Conservation (phyloP, 2,888 invertebrate genomes). For the Rhopalosiphum nymphaeae region DNA sequence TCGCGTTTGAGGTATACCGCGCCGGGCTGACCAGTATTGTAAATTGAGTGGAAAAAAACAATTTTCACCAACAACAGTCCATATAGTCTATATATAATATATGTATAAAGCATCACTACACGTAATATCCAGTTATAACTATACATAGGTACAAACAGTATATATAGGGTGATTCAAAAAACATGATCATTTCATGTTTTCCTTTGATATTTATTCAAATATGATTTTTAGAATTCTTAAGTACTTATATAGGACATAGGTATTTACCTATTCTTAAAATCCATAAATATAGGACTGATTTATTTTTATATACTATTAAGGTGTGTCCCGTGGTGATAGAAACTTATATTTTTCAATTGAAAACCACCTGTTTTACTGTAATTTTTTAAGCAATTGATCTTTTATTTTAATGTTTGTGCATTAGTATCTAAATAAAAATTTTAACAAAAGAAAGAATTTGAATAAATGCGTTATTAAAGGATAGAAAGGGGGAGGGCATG, state of each 20-base stretch:
- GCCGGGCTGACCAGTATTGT: neutral
- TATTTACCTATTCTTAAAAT: neutral
- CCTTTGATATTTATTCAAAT: neutral
- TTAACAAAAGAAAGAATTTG: neutral
- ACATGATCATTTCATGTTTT: neutral
- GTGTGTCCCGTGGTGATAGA: neutral
- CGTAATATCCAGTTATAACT: neutral
- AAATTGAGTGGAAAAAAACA: conserved; percentile 1
- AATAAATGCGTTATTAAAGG: neutral
- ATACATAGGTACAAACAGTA: neutral
- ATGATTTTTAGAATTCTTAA: neutral
- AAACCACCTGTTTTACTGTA: neutral
- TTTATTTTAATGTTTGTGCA: neutral
- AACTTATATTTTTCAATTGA: neutral
- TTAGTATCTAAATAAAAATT: neutral
- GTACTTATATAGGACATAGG: neutral
- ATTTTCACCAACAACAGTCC: neutral
- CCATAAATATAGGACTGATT: neutral
- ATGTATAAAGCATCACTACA: neutral
- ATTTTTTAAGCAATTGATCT: neutral
- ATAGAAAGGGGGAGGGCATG: neutral
- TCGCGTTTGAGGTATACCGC: conserved; percentile 19
- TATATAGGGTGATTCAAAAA: neutral
- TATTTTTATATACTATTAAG: neutral
- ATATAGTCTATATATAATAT: neutral